A percentile compares a stretch with the other conserved stretches of the same genome.
Evolutionary conservation across 64 coral and sea anemone species (phyloP).

Genomic region (Stichodactyla mertensii): DNA sequence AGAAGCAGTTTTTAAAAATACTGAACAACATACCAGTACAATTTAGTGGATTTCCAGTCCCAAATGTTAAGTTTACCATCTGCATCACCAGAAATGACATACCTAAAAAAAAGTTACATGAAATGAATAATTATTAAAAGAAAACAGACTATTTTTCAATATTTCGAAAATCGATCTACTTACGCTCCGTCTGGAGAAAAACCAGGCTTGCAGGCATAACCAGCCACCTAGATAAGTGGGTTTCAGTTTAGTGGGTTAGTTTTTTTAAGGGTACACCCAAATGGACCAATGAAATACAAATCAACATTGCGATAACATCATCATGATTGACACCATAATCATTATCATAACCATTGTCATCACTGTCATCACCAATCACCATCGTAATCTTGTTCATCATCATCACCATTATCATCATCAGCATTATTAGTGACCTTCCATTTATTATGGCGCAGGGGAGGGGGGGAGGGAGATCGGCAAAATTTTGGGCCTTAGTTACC

Average conservation of each 20-base stretch:
- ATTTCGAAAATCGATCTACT: neutral
- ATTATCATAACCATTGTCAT: neutral
- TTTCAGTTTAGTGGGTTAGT: too few relatives aligned
- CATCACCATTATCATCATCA: neutral
- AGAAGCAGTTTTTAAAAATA: neutral
- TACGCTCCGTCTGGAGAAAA: conserved; percentile 97
- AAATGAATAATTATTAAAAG: neutral
- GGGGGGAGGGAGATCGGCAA: too few relatives aligned
- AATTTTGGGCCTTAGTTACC: too few relatives aligned
- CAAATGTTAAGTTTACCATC: conserved; percentile 97
- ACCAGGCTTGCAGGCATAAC: conserved; percentile 87
- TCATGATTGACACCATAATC: neutral
- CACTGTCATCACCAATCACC: neutral
- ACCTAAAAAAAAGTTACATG: conserved; percentile 47
- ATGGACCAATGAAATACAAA: too few relatives aligned
- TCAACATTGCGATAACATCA: too few relatives aligned
- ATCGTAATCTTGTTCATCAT: neutral
- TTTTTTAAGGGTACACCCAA: too few relatives aligned
- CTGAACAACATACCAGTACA: conserved; percentile 70
- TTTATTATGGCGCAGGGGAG: neutral
- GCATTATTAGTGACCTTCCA: neutral
- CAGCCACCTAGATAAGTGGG: conserved; percentile 50
- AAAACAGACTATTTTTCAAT: neutral
- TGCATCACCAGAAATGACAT: conserved; percentile 97
- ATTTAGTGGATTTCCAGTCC: conserved; percentile 99